phyloP scores from a whole-genome alignment of 1,140 invertebrate genomes.

The Mamestra configurata region DNA sequence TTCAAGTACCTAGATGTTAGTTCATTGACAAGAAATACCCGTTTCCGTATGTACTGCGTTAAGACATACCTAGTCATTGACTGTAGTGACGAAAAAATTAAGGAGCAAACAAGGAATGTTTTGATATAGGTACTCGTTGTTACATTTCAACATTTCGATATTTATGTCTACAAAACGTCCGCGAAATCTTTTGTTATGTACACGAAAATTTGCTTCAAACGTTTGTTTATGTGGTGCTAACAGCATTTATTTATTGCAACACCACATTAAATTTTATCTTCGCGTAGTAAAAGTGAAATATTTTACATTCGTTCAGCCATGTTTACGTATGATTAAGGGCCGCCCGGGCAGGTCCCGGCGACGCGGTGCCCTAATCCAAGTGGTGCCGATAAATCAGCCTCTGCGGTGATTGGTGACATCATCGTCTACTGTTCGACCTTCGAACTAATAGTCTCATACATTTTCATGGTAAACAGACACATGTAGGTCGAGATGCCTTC shows the following conservation, averaged over 20 bases:
- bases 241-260: conserved; percentile 41
- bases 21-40: background rate
- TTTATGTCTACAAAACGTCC: background rate
- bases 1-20: background rate
- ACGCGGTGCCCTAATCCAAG: conserved; percentile 73
- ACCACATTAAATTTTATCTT: conserved; percentile 50
- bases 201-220: conserved; percentile 1
- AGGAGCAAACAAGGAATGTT: no score
- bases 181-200: conserved; percentile 12
- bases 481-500: conserved; percentile 56
- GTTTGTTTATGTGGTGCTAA: conserved; percentile 5
- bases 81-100: background rate
- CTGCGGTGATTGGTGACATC: conserved; percentile 80
- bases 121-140: no score
- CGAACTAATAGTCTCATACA: conserved; percentile 76
- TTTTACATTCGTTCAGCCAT: conserved; percentile 26
- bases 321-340: conserved; percentile 43
- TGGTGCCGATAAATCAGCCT: conserved; percentile 79
- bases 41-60: background rate
- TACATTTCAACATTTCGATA: background rate
- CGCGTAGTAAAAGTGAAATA: conserved; percentile 45
- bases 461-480: conserved; percentile 68
- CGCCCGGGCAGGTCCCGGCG: background rate
- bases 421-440: conserved; percentile 75
- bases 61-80: background rate